These are phyloP conservation scores for Ianthella basta DNA, from an alignment of 37 sponge, comb jelly and placozoan species.

Conservation along the genomic window DNA sequence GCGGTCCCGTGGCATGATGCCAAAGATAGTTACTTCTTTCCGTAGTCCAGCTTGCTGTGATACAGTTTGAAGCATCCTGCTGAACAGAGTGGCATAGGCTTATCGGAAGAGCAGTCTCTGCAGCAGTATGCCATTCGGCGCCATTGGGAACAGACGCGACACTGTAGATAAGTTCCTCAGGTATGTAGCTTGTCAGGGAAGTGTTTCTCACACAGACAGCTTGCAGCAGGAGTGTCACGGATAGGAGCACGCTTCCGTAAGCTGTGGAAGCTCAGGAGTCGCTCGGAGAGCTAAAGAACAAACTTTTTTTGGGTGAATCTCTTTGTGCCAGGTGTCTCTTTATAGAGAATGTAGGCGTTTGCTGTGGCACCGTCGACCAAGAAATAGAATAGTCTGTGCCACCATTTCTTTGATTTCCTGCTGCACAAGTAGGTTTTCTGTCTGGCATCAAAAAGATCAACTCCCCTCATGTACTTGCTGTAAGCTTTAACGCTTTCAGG, in stretches of 20 bases:
- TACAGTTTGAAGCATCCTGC: not conserved
- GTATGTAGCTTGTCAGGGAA: not conserved
- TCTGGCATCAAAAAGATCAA: conserved; percentile 23
- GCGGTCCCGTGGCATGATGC: too few relatives aligned
- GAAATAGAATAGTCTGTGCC: not conserved
- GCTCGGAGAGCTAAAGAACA: not conserved
- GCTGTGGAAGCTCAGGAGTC: not conserved
- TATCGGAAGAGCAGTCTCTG: not conserved
- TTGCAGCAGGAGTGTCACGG: not conserved
- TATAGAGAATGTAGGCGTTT: conserved; percentile 3
- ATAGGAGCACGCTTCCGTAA: not conserved
- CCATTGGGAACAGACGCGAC: not conserved
- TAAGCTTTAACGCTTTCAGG: not conserved
- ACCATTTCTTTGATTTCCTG: conserved; percentile 30
- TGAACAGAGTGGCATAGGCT: not conserved
- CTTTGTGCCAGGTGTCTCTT: not conserved
- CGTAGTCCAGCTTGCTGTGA: too few relatives aligned
- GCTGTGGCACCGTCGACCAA: not conserved
- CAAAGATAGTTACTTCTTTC: too few relatives aligned
- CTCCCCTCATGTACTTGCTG: conserved; percentile 19
- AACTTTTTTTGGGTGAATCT: not conserved
- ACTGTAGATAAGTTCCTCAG: not conserved
- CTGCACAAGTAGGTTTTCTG: conserved; percentile 17
- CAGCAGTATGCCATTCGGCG: not conserved
- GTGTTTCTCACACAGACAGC: not conserved